These are phyloP conservation scores for Ctenicera cuprea DNA, from an alignment of 2,888 invertebrate genomes.

Conservation along the genomic window DNA sequence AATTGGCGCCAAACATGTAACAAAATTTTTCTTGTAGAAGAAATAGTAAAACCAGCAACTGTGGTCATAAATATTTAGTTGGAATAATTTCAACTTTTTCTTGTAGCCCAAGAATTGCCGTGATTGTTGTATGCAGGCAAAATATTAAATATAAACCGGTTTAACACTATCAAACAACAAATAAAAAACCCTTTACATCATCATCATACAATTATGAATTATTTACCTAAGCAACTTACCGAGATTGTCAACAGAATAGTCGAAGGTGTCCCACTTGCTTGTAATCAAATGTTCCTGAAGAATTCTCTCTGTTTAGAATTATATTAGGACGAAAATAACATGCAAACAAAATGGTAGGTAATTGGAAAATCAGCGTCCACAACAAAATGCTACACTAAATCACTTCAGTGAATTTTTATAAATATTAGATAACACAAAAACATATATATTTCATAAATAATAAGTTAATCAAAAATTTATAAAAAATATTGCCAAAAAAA, in stretches of 20 bases:
- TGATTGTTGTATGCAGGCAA: background rate
- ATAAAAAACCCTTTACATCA: background rate
- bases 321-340: conserved; percentile 52
- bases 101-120: no score
- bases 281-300: conserved; percentile 72
- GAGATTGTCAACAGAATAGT: conserved; percentile 86
- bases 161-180: background rate
- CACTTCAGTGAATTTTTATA: background rate
- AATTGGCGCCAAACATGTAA: no score
- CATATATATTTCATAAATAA: background rate
- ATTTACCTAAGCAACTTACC: conserved; percentile 79
- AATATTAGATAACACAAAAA: background rate
- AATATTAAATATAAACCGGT: background rate
- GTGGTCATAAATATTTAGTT: no score
- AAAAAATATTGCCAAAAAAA: background rate
- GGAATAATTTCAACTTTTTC: no score
- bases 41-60: no score
- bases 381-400: conserved; percentile 10
- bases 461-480: background rate
- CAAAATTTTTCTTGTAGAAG: no score
- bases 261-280: conserved; percentile 92
- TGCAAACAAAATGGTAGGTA: conserved; percentile 41
- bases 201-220: conserved; percentile 24
- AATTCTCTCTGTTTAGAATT: conserved; percentile 63
- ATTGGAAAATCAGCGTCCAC: conserved; percentile 24